Evolutionary conservation across 2,888 invertebrate genomes (phyloP), one percentile per base, ranked within the genome.

Genomic region (Xestia ashworthii): DNA sequence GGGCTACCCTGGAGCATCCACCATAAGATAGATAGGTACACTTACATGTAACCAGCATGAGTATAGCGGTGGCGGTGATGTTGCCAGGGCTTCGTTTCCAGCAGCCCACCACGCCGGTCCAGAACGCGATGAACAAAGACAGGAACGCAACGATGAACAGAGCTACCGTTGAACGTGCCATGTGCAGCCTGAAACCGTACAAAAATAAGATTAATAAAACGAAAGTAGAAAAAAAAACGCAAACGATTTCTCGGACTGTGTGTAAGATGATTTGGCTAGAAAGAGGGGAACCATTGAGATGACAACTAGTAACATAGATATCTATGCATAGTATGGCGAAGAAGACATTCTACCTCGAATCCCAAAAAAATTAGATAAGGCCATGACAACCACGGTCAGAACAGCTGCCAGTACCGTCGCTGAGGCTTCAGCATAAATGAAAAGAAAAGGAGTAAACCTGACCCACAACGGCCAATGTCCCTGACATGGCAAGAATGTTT

Each of bases 101-200:
- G 95, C 99, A 99, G 89, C 99, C 99, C 53, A 99, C 98, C 22
- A 99, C 98, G 79, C 99, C 99, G 75, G 99, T 99, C 98, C 99
- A 99, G 96, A 99, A 99, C 41, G 99, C 99, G 89, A 99, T 98
- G 95, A 99, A 98, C 88, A 99, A 98, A 66, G 99, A 98, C 89
- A 99, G 97, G 96, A 99, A 99, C 71, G 99, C 98, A 76, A 99
- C 98, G 92, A 99, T 98, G 97, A 99, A 99, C 89, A 99, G 97
- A 58, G 99, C 99, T 92, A 99, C 98, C 96, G 99, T 98, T 77
- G 99, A 99, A 88, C 99, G 97, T 87, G 99, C 99, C 98, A 99
- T 98, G 97, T 97, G 97, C 90, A 97, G 91, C 95, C 98, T 97
- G 95, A 32, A 97, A 96, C 25, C 14, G 1, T 44, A 62, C 0